Percentiles rank a stretch among this genome's conserved stretches.
phyloP scores from a whole-genome alignment of 30 jellyfish, hydroid and myxozoan genomes.

The Cassiopea andromeda region DNA sequence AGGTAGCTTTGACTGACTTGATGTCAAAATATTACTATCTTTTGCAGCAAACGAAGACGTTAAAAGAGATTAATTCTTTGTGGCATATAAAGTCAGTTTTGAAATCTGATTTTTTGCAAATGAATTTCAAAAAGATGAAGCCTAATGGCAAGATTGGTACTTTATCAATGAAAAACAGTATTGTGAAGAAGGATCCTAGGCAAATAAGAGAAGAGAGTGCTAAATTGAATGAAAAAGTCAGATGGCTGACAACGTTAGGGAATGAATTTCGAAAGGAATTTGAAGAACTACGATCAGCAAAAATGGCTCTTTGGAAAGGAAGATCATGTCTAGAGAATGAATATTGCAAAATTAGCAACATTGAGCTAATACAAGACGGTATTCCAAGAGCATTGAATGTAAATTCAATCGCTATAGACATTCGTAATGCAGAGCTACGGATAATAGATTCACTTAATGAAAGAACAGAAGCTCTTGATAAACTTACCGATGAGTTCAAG shows the following conservation, averaged over 20 bases:
- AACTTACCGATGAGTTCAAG: conserved; percentile 56
- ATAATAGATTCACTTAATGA: conserved; percentile 54
- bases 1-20: conserved; percentile 60
- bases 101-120: conserved; percentile 47
- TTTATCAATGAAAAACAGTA: conserved; percentile 16
- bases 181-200: conserved; percentile 30
- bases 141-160: neutral
- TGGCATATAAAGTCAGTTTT: conserved; percentile 71
- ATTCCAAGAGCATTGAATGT: neutral
- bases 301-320: conserved; percentile 32
- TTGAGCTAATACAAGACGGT: conserved; percentile 25
- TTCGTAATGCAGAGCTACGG: conserved; percentile 57
- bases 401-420: conserved; percentile 10
- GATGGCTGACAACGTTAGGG: conserved; percentile 63
- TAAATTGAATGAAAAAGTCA: conserved; percentile 34
- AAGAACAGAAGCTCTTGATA: conserved; percentile 62
- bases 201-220: conserved; percentile 35
- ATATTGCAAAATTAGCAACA: conserved; percentile 4
- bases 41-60: conserved; percentile 61
- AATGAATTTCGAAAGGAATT: conserved; percentile 58
- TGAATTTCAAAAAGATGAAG: neutral
- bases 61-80: conserved; percentile 59
- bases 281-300: conserved; percentile 50
- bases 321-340: conserved; percentile 43
- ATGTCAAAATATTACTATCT: conserved; percentile 60